Base-by-base conservation (phyloP, 37 sponge, comb jelly and placozoan genomes). In the Ianthella basta region DNA sequence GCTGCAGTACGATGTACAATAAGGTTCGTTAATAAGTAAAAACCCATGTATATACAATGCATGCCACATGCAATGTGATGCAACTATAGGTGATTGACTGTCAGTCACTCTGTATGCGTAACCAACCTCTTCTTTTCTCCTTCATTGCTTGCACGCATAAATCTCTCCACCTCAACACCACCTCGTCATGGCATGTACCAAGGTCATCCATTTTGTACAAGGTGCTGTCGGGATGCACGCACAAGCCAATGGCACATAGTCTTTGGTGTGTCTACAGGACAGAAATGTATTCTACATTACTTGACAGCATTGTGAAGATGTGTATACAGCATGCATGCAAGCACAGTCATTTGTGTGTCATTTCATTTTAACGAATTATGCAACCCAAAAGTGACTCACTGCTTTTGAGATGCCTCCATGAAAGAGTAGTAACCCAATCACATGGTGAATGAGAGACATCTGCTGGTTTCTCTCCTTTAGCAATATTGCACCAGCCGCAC, bases 391-490 rank as follows among this genome's bases (percentile, higher is more conserved):
- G 5, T 23, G 5, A 33, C 41, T 33, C 56, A 82, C 83, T 59
- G 32, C 34, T 35, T 84, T 84, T 10, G 13, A 50, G 20, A 54
- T 29, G 41, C 50, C 38, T 19, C 84, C 84, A 72, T 50, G 72
- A 41, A 55, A 70, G 34, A 84, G 30, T 13, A 84, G 55, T 16
- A 84, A 15, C 0, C 73, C 72, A 53, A 84, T 55, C 12, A 84
- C 2, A 16, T 72, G 72, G 15, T 84, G 84, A 14, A 84, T 4
- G 1, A 24, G 25, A 29, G 23, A 13, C 72, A 72, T 72, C 3
- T 55, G 41, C 13, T 33, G 25, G 34, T 44, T 44, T 10, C 56
- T 0, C 30, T 35, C 35, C 59, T 72, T 84, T 59, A 84, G 33
- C 29, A 84, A 41, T 1, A 84, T 53, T 29, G 73, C 37, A 13